Percentiles rank a stretch among this genome's conserved stretches.
phyloP scores from a whole-genome alignment of 2,888 invertebrate species.

The Limnephilus lunatus region DNA sequence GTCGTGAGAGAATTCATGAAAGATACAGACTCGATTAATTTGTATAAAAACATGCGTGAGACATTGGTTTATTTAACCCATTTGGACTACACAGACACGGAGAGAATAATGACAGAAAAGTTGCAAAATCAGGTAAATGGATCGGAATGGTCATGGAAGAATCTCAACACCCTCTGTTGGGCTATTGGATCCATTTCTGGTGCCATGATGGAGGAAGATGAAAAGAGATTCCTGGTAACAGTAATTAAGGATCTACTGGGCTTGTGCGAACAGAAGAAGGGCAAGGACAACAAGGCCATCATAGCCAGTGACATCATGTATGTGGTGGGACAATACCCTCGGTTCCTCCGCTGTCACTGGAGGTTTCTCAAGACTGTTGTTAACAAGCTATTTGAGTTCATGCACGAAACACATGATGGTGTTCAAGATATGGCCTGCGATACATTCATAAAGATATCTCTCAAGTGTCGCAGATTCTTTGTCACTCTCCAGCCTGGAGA shows the following conservation, averaged over 20 bases:
- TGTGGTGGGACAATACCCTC: slow-evolving; percentile 99
- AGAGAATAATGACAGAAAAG: slow-evolving; percentile 99
- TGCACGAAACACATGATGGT: slow-evolving; percentile 99
- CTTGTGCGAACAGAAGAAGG: slow-evolving; percentile 97
- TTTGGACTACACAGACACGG: slow-evolving; percentile 98
- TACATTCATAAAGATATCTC: slow-evolving; percentile 99
- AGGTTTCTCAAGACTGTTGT: slow-evolving; percentile 99
- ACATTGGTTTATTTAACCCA: slow-evolving; percentile 98
- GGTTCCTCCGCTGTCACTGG: slow-evolving; percentile 99
- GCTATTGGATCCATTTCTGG: slow-evolving; percentile 99
- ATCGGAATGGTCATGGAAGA: slow-evolving; percentile 99
- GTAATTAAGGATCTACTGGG: slow-evolving; percentile 99
- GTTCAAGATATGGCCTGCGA: slow-evolving; percentile 99
- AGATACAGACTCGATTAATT: slow-evolving; percentile 99
- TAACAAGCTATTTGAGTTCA: slow-evolving; percentile 99
- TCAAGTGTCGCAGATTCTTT: slow-evolving; percentile 98
- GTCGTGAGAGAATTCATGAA: slow-evolving; percentile 99
- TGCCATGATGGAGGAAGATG: slow-evolving; percentile 99
- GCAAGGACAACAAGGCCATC: slow-evolving; percentile 99
- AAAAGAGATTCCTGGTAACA: slow-evolving; percentile 98
- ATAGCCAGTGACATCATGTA: slow-evolving; percentile 99
- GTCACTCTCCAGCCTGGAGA: slow-evolving; percentile 97
- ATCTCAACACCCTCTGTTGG: slow-evolving; percentile 99
- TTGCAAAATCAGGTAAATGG: slow-evolving; percentile 99
- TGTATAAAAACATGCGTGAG: slow-evolving; percentile 99